These are phyloP conservation scores for Aegithalos caudatus DNA, from an alignment of 2,113 vertebrate species.

Conservation along the genomic window DNA sequence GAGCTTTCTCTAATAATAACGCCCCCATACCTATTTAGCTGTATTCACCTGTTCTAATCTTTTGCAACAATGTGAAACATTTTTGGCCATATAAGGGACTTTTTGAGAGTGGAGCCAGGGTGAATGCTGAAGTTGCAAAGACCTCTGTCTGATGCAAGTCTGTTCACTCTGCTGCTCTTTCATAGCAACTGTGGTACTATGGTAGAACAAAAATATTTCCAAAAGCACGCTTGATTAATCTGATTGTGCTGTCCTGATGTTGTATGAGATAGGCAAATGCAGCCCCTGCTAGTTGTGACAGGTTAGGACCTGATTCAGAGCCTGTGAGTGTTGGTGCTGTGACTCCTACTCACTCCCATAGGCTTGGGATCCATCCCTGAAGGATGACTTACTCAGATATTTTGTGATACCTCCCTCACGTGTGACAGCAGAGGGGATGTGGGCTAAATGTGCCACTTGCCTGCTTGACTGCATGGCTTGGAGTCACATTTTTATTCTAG, in stretches of 20 bases:
- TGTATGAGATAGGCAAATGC: background rate
- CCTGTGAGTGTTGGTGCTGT: background rate
- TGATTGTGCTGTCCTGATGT: background rate
- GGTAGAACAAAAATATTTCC: background rate
- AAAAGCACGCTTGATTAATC: background rate
- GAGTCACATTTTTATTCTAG: background rate
- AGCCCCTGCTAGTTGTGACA: background rate
- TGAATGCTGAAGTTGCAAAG: background rate
- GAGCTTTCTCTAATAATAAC: background rate
- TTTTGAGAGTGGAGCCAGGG: background rate
- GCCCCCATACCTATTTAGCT: background rate
- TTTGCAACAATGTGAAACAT: background rate
- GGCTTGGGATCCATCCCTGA: background rate
- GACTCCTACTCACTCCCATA: background rate
- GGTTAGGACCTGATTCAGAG: background rate
- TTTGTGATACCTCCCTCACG: accelerated
- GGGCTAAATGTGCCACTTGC: accelerated
- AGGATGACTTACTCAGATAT: background rate
- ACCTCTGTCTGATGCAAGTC: background rate
- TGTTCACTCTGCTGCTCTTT: background rate
- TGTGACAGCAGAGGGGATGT: background rate
- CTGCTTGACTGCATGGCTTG: background rate
- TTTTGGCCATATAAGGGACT: background rate
- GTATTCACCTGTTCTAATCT: background rate
- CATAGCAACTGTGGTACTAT: background rate